A percentile compares a stretch with the other conserved stretches of the same genome.
Evolutionary conservation across 2,888 invertebrate species (phyloP).

Genomic region (Drosophila bunnanda): DNA sequence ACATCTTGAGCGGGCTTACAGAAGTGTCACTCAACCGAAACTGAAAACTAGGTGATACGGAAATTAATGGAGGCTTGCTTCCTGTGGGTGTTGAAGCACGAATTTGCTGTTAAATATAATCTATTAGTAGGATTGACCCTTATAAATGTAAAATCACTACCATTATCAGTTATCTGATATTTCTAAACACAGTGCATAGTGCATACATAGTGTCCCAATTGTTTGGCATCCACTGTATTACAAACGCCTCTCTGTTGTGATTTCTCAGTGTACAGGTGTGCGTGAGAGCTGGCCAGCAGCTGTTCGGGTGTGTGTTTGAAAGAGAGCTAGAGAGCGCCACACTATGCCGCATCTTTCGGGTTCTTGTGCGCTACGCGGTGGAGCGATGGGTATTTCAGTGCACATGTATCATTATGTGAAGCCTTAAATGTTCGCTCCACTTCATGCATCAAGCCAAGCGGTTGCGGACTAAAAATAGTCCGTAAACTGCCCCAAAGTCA

Average conservation of each 20-base stretch:
- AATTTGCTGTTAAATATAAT: background rate
- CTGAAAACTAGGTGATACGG: background rate
- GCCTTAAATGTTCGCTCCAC: constrained; percentile 43
- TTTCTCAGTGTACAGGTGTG: constrained; percentile 33
- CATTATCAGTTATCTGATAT: background rate
- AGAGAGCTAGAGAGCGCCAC: constrained; percentile 26
- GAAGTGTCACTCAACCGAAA: constrained; percentile 3
- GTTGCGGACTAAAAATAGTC: constrained; percentile 36
- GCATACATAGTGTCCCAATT: too few relatives aligned
- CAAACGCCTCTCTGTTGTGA: constrained; percentile 36
- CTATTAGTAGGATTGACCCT: background rate
- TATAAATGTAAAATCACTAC: background rate
- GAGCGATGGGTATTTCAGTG: constrained; percentile 35
- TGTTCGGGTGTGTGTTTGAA: constrained; percentile 26
- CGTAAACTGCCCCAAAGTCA: constrained; percentile 29
- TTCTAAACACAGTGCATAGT: too few relatives aligned
- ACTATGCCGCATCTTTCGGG: constrained; percentile 35
- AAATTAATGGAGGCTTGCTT: background rate
- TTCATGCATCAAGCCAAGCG: constrained; percentile 2
- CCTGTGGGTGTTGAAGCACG: background rate
- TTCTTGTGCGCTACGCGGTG: constrained; percentile 52
- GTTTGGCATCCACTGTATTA: constrained; percentile 15
- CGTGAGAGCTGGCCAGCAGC: constrained; percentile 36
- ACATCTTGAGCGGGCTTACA: background rate
- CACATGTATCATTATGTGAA: constrained; percentile 21